Base-by-base conservation (phyloP, 2,113 vertebrate species). In the Heterotis niloticus region DNA sequence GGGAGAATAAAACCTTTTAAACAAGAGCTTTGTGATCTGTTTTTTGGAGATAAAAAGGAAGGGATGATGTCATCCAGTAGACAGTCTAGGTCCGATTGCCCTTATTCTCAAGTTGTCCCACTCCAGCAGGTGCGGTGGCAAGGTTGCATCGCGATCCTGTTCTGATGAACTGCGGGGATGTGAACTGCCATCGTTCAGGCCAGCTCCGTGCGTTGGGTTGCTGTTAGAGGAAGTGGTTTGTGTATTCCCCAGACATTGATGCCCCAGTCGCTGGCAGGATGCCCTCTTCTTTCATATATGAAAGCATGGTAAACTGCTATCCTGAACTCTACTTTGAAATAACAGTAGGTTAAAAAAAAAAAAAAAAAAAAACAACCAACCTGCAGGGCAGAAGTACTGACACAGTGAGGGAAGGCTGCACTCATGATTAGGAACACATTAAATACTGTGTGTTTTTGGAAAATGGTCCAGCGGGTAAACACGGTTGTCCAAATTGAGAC, bases 71-170 rank as follows among this genome's bases (percentile, higher is more conserved):
- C 85, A 86, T 85, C 52, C 11, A n/a, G 74, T 64, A 73, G 80
- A 85, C 86, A 88, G 89, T 90, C 88, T 90, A 88, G 85, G 81
- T 89, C 81, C 84, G 57, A 88, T 88, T 89, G 86, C 59, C 81
- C 60, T 79, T 65, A 7, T 78, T 80, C 54, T 78, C 67, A 77
- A 59, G 65, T 26, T n/a, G 10, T 67, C 75, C 69, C 44, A 76
- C 66, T 83, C 72, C 78, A 66, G 64, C 17, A 52, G 44, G 56
- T 79, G 71, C 70, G 69, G 20, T 29, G 72, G 23, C 23, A 11
- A 51, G 67, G 66, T 59, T 51, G 28, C 17, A 17, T 51, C 16
- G 29, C 14, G 13, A 17, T 52, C 34, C 10, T 18, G 64, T 23
- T 54, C 24, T 4, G 0, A 20, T 20, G 75, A 11, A 11, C 34